Evolutionary conservation across 2,888 invertebrate genomes (phyloP).

Genomic region (Leptothorax acervorum): DNA sequence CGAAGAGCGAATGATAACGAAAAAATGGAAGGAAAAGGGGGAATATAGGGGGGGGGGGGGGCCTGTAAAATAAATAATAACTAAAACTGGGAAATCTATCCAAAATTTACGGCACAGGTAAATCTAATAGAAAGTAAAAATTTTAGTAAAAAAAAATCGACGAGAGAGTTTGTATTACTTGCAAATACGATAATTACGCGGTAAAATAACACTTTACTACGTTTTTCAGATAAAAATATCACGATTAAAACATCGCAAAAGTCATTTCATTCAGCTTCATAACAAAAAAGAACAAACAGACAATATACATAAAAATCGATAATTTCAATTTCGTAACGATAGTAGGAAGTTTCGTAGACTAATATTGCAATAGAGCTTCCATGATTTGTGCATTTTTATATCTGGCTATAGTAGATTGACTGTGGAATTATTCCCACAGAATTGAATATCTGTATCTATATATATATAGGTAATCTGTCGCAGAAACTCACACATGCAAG

Average conservation of each 20-base stretch:
- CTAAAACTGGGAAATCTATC: background rate
- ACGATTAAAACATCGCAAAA: background rate
- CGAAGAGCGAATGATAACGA: slow-evolving; percentile 12
- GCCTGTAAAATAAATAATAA: slow-evolving; percentile 3
- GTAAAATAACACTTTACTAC: background rate
- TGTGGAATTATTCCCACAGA: background rate
- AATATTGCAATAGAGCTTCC: background rate
- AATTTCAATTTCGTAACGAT: background rate
- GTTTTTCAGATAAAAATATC: background rate
- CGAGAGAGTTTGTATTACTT: slow-evolving; percentile 1
- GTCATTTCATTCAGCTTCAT: background rate
- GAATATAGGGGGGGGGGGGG: background rate
- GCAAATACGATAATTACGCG: background rate
- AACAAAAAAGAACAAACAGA: background rate
- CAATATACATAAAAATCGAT: background rate
- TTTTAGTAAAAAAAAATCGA: background rate
- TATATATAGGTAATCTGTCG: background rate
- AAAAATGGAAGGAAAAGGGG: slow-evolving; percentile 1
- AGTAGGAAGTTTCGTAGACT: slow-evolving; percentile 1
- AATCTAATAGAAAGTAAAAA: slow-evolving; percentile 18
- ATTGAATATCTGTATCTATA: background rate
- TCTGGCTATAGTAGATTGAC: background rate
- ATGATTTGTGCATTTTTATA: slow-evolving; percentile 23
- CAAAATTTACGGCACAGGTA: background rate
- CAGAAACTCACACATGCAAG: background rate